A percentile compares a stretch with the other conserved stretches of the same genome.
Conservation (phyloP, 2,797 vertebrate genomes). For the Tapera naevia region DNA sequence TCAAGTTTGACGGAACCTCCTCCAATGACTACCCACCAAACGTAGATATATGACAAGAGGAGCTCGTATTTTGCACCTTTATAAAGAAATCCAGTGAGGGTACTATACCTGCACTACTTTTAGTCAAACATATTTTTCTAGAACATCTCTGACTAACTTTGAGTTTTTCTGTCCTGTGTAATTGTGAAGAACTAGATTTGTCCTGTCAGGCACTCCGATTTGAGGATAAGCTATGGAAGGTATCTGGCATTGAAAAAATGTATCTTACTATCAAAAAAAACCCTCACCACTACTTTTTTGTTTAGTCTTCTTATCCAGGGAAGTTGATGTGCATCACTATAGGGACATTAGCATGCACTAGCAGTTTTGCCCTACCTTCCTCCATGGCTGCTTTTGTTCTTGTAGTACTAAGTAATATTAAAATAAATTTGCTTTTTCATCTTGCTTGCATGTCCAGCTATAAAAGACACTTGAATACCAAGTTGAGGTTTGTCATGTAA, state of each 20-base stretch:
- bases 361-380: neutral
- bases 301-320: neutral
- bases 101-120: neutral
- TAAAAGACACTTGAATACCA: neutral
- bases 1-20: neutral
- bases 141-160: neutral
- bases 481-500: neutral
- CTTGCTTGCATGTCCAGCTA: neutral
- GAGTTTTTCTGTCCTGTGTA: neutral
- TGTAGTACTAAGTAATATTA: neutral
- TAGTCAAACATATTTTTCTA: neutral
- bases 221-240: neutral
- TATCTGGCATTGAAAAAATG: neutral
- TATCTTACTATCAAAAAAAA: neutral
- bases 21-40: neutral
- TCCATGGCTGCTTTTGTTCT: neutral
- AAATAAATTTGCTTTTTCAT: neutral
- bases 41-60: neutral
- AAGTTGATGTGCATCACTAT: neutral
- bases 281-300: neutral
- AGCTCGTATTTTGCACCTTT: neutral
- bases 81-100: neutral
- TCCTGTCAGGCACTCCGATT: neutral
- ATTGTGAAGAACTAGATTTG: neutral
- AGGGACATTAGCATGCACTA: neutral